Evolutionary conservation across 2,888 invertebrate genomes (phyloP).

Genomic region (Geotrupes spiniger): DNA sequence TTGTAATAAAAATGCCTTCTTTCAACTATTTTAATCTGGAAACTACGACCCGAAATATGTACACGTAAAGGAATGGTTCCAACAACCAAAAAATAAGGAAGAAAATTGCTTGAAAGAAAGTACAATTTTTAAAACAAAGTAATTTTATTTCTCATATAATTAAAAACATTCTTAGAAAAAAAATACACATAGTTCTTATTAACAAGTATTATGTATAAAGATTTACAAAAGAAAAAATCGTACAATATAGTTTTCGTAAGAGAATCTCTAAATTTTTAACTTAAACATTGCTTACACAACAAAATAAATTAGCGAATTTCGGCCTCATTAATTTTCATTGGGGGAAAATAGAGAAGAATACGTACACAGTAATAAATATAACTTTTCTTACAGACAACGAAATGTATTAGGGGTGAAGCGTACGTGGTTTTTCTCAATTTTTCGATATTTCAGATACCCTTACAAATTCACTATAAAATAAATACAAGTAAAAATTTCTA

Average conservation of each 20-base stretch:
- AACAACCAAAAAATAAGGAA: neutral
- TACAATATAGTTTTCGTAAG: constrained; percentile 8
- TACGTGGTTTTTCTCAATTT: constrained; percentile 3
- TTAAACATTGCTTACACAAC: neutral
- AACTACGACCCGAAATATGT: too few species aligned
- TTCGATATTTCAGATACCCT: neutral
- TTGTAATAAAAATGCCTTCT: constrained; percentile 6
- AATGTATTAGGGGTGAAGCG: too few species aligned
- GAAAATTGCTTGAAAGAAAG: constrained; percentile 5
- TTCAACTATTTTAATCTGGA: neutral
- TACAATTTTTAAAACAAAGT: constrained; percentile 15
- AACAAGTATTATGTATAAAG: constrained; percentile 25
- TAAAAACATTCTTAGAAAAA: constrained; percentile 21
- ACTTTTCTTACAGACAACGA: neutral
- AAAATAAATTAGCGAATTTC: neutral
- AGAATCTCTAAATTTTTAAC: constrained; percentile 5
- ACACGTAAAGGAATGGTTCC: neutral
- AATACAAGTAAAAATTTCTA: neutral
- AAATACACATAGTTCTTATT: constrained; percentile 23
- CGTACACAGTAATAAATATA: constrained; percentile 1
- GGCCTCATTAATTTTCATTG: neutral
- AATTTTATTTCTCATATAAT: constrained; percentile 16
- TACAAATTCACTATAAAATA: neutral
- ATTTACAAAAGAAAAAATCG: constrained; percentile 23
- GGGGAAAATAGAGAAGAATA: neutral